Evolutionary conservation across 1,140 invertebrate genomes (phyloP), one percentile per base, ranked within the genome.

Genomic region (Steinernema feltiae): DNA sequence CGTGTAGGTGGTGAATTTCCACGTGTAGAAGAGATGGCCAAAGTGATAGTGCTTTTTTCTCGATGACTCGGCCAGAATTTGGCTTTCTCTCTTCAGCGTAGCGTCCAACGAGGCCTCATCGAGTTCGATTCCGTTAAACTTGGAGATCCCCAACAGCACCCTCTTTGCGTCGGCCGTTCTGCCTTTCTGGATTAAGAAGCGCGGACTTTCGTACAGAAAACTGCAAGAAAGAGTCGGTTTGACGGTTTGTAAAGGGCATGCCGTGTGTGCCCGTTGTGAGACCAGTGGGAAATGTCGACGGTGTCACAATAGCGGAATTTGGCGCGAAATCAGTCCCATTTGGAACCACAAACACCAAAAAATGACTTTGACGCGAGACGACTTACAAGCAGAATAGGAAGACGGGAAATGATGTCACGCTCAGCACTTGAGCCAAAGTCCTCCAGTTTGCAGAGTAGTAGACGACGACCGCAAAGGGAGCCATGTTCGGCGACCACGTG

Each of bases 371-470:
- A n/a, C n/a, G n/a, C n/a, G n/a, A n/a, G n/a, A n/a, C n/a, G n/a
- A n/a, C n/a, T n/a, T n/a, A n/a, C n/a, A n/a, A n/a, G n/a, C n/a
- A n/a, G n/a, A n/a, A n/a, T n/a, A n/a, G n/a, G n/a, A n/a, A n/a
- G n/a, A n/a, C 69, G 1, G 73, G 69, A 21, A 78, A 24, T 1
- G 72, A 35, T 30, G 46, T 46, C 1, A 32, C 76, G n/a, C 72
- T 35, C 70, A 72, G 70, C 1, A 78, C 69, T 12, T 32, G 24
- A 15, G 76, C 74, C 30, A 78, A 63, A 0, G 32, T 78, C 48
- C 72, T 35, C 76, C 76, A 78, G 74, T 74, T 70, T 1, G 53
- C 24, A 69, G 72, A 78, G 1, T 74, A 35, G 32, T 76, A 78
- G 15, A 72, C 76, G 17, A 78, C 69, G 18, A 41, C 35, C 32